Evolutionary conservation across 2,113 vertebrate species (phyloP), one percentile per base, ranked within the genome.

Genomic region (Charadrius vociferus): DNA sequence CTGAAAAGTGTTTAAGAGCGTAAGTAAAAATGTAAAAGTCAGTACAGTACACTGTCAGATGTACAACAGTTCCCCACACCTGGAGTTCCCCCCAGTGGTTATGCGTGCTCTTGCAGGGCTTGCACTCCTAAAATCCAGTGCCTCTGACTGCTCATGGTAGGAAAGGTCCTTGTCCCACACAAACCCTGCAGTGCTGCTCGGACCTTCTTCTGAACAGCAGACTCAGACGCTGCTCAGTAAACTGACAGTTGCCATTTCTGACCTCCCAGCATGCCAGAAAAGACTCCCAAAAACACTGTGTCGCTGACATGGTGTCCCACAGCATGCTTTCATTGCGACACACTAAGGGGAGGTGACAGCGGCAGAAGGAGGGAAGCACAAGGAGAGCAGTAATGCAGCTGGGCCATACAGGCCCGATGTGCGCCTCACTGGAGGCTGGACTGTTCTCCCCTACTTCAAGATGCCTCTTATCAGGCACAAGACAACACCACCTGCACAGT

Each of bases 281-380:
- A 79, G 11, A 16, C 34, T 93, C 59, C 52, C 34, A 14, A 95
- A 85, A 14, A 3, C 49, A 80, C n/a, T 7, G n/a, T 0, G 0
- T 1, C 3, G 3, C 13, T 3, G 10, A 79, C 3, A 22, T 3
- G 18, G n/a, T 37, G 41, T 27, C 61, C 85, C 7, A 23, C n/a
- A 12, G 27, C 3, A 7, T 0, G 3, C 24, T 26, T 30, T 16
- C 2, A 3, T 8, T 23, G 24, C 32, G 23, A 74, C 26, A 22
- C 61, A 61, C 30, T 12, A 21, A 36, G 13, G 26, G n/a, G 56
- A 63, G 24, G 37, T 0, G 12, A 72, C 7, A 24, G 39, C 7
- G 4, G 16, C 49, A 65, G 41, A 45, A 82, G 55, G 32, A 75
- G 23, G n/a, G 26, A 81, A 94, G 41, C 65, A 53, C 24, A 41